A percentile compares a stretch with the other conserved stretches of the same genome.
phyloP scores from a whole-genome alignment of 2,888 invertebrate genomes.

The Criorhina ranunculi region DNA sequence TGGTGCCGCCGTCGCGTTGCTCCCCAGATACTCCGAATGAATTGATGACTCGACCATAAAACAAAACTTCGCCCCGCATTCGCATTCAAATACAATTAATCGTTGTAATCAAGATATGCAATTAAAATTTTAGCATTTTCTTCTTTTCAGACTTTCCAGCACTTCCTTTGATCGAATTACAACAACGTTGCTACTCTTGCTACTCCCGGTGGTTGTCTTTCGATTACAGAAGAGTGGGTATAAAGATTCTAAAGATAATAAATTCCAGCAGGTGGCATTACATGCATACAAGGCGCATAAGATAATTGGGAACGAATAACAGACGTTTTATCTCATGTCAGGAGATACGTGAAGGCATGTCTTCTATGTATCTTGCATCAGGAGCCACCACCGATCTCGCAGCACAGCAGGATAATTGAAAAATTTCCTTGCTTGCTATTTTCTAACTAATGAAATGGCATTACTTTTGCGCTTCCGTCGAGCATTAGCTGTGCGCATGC shows the following conservation, averaged over 20 bases:
- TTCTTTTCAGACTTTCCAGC: conserved; percentile 27
- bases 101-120: conserved; percentile 51
- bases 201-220: conserved; percentile 20
- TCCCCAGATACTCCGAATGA: conserved; percentile 14
- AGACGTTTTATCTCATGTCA: conserved; percentile 43
- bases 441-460: conserved; percentile 60
- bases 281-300: conserved; percentile 48
- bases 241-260: conserved; percentile 62
- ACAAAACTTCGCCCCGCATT: conserved; percentile 44
- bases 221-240: conserved; percentile 19
- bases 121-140: conserved; percentile 69
- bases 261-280: conserved; percentile 73
- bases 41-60: conserved; percentile 55
- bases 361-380: conserved; percentile 35
- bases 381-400: conserved; percentile 10
- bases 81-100: conserved; percentile 53
- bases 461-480: conserved; percentile 64
- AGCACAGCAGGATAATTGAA: conserved; percentile 72
- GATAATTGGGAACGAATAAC: conserved; percentile 55
- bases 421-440: conserved; percentile 46
- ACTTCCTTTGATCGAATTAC: conserved; percentile 25
- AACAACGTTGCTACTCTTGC: conserved; percentile 7
- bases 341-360: conserved; percentile 31
- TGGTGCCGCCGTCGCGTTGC: neutral
- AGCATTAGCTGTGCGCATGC: conserved; percentile 14